Conservation (phyloP, 2,113 vertebrate genomes). For the Lagenorhynchus albirostris region DNA sequence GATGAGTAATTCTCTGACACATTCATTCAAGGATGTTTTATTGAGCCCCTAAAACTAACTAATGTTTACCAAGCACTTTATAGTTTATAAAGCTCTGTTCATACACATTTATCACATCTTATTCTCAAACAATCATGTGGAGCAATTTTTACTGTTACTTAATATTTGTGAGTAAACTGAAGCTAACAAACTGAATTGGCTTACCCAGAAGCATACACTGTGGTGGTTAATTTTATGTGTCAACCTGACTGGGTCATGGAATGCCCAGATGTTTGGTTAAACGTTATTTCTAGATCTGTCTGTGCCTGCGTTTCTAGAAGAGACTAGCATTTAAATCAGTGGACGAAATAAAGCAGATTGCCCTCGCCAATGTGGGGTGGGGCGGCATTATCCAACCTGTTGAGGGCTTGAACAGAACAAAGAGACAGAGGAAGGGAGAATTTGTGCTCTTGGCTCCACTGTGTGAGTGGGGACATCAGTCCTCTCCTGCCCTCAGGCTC, state of each 20-base stretch:
- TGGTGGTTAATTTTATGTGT: neutral
- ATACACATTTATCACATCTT: neutral
- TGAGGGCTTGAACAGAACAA: neutral
- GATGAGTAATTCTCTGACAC: neutral
- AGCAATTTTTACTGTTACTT: neutral
- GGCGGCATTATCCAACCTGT: neutral
- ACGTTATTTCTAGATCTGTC: neutral
- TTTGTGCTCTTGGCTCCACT: neutral
- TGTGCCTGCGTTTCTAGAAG: neutral
- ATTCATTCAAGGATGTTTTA: neutral
- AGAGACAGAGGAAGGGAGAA: neutral
- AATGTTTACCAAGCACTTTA: neutral
- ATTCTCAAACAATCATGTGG: neutral
- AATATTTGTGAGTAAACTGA: neutral
- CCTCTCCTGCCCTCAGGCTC: neutral
- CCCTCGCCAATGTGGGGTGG: neutral
- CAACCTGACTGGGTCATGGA: neutral
- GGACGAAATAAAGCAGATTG: neutral
- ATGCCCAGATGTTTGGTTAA: neutral
- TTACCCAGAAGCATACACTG: neutral
- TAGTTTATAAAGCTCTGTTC: neutral
- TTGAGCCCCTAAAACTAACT: neutral
- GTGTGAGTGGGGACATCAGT: neutral
- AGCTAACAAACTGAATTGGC: neutral
- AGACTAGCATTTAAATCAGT: neutral